Evolutionary conservation across 2,888 invertebrate species (phyloP), one percentile per base, ranked within the genome.

Genomic region (Keiferia lycopersicella): DNA sequence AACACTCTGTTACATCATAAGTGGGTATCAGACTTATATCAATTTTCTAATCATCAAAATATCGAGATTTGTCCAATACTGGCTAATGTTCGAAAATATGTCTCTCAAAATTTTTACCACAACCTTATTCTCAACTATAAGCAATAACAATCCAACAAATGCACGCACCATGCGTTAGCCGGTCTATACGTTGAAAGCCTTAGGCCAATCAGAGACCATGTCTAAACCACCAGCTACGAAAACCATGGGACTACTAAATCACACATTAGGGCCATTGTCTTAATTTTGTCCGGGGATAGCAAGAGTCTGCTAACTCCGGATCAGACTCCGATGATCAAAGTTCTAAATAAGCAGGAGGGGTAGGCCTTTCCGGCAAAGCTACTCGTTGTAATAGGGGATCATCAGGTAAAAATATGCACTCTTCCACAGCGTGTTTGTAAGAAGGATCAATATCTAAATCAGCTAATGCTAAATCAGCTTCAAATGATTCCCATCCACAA

Each of bases 401-500:
- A 53, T 94, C 93, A 2, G 93, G 93, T 71, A 93, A 80, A 70
- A 93, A 94, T 64, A 94, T 93, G 67, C 91, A 88, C 73, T 94
- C 94, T 73, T 94, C 94, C 0, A 94, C 93, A 61, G 92, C 94
- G 62, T 93, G 93, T 66, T 93, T 93, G 73, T 93, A 94, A 61
- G 93, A 93, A 1, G 94, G 93, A 76, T 94, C 94, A 3, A 93
- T 84, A 74, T 94, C 94, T 67, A 94, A 87, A 74, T 94, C 93
- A 64, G 93, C 93, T 66, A 94, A 80, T 68, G 94, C 93, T 69
- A 94, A 78, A 79, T 94, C 94, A 60, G 94, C 89, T 80, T 94
- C 94, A 39, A 94, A 89, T 20, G 94, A 89, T 79, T 94, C 94
- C 94, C 94, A 94, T 64, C 93, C 88, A 69, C 94, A 94, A 56